phyloP scores from a whole-genome alignment of 2,113 vertebrate genomes.

The Nannobrachium achirus region DNA sequence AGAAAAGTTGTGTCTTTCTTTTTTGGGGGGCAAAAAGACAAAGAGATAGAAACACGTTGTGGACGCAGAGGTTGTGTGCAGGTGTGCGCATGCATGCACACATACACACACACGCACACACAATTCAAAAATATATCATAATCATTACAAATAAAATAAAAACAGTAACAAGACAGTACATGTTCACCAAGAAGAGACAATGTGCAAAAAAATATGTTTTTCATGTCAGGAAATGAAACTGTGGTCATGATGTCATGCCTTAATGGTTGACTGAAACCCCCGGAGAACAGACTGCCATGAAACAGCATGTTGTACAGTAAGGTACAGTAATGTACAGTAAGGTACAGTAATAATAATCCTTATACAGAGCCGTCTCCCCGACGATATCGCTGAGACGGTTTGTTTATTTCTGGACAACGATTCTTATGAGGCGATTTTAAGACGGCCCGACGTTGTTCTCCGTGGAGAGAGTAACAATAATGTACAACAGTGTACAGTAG shows the following conservation, averaged over 20 bases:
- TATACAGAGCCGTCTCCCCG: too few species aligned
- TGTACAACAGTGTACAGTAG: constrained; percentile 71
- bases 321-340: constrained; percentile 71
- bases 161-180: constrained; percentile 43
- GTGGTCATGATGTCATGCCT: not conserved
- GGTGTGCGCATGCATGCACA: constrained; percentile 72
- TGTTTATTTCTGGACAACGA: too few species aligned
- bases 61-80: constrained; percentile 34
- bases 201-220: constrained; percentile 78
- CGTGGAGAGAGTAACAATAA: too few species aligned
- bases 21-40: constrained; percentile 51
- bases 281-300: constrained; percentile 69
- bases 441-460: too few species aligned
- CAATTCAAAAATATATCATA: too few species aligned
- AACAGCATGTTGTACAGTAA: constrained; percentile 25
- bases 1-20: constrained; percentile 55
- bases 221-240: constrained; percentile 62
- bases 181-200: constrained; percentile 72
- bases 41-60: constrained; percentile 46
- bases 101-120: constrained; percentile 49
- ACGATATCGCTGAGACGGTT: too few species aligned
- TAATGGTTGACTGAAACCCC: constrained; percentile 23
- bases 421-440: constrained; percentile 52
- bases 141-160: constrained; percentile 23
- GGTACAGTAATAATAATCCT: too few species aligned